phyloP scores from a whole-genome alignment of 1,140 invertebrate species.

The Drosophila setifemur region DNA sequence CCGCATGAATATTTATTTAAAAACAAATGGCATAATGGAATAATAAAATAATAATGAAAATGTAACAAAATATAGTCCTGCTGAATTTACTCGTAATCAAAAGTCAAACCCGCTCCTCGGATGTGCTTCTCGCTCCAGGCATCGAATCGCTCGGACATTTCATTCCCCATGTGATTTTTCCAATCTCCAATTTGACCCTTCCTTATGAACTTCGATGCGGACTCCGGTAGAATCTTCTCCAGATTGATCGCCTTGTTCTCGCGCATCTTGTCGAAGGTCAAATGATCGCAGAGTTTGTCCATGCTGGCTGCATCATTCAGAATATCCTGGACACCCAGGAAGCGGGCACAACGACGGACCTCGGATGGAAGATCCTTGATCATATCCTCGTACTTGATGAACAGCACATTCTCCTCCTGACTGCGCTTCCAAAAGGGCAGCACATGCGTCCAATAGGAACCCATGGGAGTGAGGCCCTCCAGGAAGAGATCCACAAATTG shows the following conservation, averaged over 20 bases:
- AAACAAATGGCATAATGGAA: no score
- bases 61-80: neutral
- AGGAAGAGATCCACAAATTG: slow-evolving; percentile 92
- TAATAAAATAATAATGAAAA: neutral
- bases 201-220: slow-evolving; percentile 87
- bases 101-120: slow-evolving; percentile 86
- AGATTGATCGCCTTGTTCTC: slow-evolving; percentile 90
- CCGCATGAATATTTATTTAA: no score
- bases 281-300: slow-evolving; percentile 87
- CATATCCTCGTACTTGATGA: slow-evolving; percentile 94
- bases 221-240: slow-evolving; percentile 84
- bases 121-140: slow-evolving; percentile 88
- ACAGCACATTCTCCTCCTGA: slow-evolving; percentile 89
- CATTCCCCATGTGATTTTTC: slow-evolving; percentile 90
- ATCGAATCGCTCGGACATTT: slow-evolving; percentile 88
- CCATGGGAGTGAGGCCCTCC: slow-evolving; percentile 87
- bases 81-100: slow-evolving; percentile 83
- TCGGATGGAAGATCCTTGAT: slow-evolving; percentile 87
- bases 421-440: slow-evolving; percentile 88
- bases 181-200: slow-evolving; percentile 93
- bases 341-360: slow-evolving; percentile 88
- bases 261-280: slow-evolving; percentile 92
- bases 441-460: slow-evolving; percentile 89
- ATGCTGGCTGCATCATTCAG: slow-evolving; percentile 87
- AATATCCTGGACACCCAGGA: slow-evolving; percentile 86